Base-by-base conservation (phyloP, 2,888 invertebrate species). In the Trichogramma evanescens region DNA sequence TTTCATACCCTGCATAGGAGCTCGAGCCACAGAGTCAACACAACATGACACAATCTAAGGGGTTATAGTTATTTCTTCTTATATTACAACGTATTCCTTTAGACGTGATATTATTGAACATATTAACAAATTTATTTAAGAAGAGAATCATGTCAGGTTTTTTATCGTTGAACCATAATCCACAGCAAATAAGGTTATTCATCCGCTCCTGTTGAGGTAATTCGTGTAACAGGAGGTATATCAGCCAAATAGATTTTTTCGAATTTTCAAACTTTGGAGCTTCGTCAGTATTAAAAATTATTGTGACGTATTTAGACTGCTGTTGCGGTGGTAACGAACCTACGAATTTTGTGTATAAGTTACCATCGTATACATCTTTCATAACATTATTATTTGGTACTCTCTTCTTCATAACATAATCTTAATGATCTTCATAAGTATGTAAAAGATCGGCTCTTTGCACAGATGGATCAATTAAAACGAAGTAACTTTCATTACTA, bases 331-430 rank as follows among this genome's bases (percentile, higher is more conserved):
- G 44, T 57, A 50, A 50, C 39, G 26, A 41, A n/a, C 44, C 43
- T 3, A 43, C 41, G 38, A 60, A 46, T 52, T 56, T 38, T 44
- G 39, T 40, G 39, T 50, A 50, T 40, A 40, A 6, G 8, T 50
- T 38, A 5, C 56, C 56, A 13, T 50, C 56, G 7, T 56, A 56
- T 43, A 56, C 43, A n/a, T 59, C 55, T n/a, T 40, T 42, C n/a
- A 55, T 50, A 45, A 9, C 26, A 49, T 54, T 39, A 8, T 44
- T 40, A 5, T 39, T n/a, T 44, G 44, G 6, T 2, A n/a, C 13
- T 43, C 43, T 45, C 38, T 53, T 38, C 2, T 50, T 50, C 6
- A 59, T 9, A 39, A 59, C 39, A 8, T 55, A 8, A 40, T 45
- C 50, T 41, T 59, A 59, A 26, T 59, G 55, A 6, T 59, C 50